A percentile compares a stretch with the other conserved stretches of the same genome.
These are phyloP conservation scores for Novumbra hubbsi DNA, from an alignment of 2,797 vertebrate species.

Conservation along the genomic window DNA sequence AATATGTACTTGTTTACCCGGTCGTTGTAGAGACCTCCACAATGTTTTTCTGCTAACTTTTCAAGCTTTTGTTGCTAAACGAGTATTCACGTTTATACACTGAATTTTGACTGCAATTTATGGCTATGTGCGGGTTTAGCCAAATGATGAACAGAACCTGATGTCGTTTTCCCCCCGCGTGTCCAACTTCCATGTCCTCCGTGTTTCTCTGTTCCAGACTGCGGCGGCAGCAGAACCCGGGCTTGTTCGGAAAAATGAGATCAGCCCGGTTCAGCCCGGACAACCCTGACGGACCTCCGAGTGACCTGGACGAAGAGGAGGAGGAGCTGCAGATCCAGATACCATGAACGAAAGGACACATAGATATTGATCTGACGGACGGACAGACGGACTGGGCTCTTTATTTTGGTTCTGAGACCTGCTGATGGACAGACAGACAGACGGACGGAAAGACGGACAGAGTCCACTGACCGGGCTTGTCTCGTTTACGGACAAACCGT, in stretches of 20 bases:
- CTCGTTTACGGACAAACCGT: background rate
- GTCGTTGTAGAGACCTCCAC: background rate
- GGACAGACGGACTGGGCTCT: background rate
- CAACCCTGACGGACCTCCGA: conserved; percentile 76
- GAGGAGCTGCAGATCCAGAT: conserved; percentile 90
- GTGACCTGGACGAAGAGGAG: conserved; percentile 88
- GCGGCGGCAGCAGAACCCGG: conserved; percentile 86
- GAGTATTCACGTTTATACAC: background rate
- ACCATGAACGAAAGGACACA: conserved; percentile 66
- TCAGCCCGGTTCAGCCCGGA: conserved; percentile 81
- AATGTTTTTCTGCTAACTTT: background rate
- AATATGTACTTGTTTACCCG: background rate
- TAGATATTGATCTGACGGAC: background rate
- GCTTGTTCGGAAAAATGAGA: conserved; percentile 87
- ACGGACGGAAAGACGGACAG: background rate
- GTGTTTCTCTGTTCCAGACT: conserved; percentile 70
- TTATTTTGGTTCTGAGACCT: background rate
- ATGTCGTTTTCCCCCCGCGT: background rate
- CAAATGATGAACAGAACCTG: background rate
- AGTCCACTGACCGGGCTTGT: background rate
- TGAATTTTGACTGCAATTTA: background rate
- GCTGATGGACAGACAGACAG: background rate
- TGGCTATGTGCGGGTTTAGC: background rate
- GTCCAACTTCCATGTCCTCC: background rate
- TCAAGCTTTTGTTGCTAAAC: background rate